Percentiles rank a stretch among this genome's conserved stretches.
Conservation (phyloP, 2,797 vertebrate species). For the Thamnophis elegans region DNA sequence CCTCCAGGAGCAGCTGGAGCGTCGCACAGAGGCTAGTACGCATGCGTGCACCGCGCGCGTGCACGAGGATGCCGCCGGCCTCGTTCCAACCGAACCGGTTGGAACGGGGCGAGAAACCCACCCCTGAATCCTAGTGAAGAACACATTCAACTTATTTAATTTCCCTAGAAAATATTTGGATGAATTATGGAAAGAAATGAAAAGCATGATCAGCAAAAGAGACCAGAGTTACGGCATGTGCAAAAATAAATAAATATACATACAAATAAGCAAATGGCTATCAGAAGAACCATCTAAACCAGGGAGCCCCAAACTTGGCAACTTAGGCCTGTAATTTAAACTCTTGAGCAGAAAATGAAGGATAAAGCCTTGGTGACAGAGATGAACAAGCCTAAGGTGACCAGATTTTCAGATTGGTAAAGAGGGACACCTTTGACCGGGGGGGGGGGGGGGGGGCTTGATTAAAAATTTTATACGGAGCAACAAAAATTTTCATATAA, state of each 20-base stretch:
- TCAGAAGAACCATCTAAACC: not conserved
- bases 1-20: too few species aligned
- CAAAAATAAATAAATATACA: not conserved
- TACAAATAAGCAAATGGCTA: not conserved
- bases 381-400: not conserved
- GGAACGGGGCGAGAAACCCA: too few species aligned
- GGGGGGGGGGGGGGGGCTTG: too few species aligned
- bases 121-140: not conserved
- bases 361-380: not conserved
- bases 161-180: not conserved
- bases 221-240: not conserved
- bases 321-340: not conserved
- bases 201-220: not conserved
- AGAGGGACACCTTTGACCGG: too few species aligned
- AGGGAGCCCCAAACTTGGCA: too few species aligned
- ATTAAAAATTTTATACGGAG: too few species aligned
- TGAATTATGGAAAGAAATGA: not conserved
- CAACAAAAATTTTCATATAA: too few species aligned
- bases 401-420: too few species aligned
- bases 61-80: too few species aligned
- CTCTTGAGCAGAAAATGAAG: not conserved
- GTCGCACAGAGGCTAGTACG: too few species aligned
- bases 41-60: too few species aligned
- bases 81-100: too few species aligned
- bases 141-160: not conserved